Base-by-base conservation (phyloP, 2,888 invertebrate genomes). In the Agrotis segetum region DNA sequence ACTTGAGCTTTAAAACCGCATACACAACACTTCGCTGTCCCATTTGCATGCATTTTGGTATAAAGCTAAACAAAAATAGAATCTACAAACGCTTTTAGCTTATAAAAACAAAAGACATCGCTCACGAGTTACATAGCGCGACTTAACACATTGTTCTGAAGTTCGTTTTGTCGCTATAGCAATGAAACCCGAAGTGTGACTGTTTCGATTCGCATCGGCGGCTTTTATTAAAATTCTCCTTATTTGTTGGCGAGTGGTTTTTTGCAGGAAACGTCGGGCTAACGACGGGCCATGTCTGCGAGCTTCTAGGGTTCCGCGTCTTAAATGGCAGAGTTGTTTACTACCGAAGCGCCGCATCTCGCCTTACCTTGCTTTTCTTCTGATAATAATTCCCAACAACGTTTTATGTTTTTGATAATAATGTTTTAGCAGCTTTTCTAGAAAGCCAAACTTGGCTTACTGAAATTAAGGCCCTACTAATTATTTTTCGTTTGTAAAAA, bases 201-300 rank as follows among this genome's bases (percentile, higher is more conserved):
- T 93, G 90, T 90, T 89, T 78, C 77, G 91, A 91, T 89, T 90
- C 92, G 87, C 89, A 88, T 91, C 91, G 88, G 82, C 85, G 87
- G 85, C 86, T 93, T 93, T 93, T 93, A 92, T 91, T 92, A 92
- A 92, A 92, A 92, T 92, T 91, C 91, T 88, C 88, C 90, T 90
- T 92, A 85, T 85, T 84, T 80, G 72, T 62, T 77, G 61, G 72
- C 52, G 89, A 89, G 89, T 89, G 89, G 90, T 91, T 88, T 85
- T 91, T 89, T 88, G 88, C 87, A 83, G 81, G 77, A 82, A 82
- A 79, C 77, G 84, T 85, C 86, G 83, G 82, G 82, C 87, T 89
- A 88, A 90, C 88, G 88, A 90, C 69, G 70, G 73, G 34, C 75
- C 83, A 74, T 81, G 78, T 74, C 80, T 77, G 75, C 73, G 17